Evolutionary conservation across 2,113 vertebrate genomes (phyloP).

Genomic region (Scomber colias): DNA sequence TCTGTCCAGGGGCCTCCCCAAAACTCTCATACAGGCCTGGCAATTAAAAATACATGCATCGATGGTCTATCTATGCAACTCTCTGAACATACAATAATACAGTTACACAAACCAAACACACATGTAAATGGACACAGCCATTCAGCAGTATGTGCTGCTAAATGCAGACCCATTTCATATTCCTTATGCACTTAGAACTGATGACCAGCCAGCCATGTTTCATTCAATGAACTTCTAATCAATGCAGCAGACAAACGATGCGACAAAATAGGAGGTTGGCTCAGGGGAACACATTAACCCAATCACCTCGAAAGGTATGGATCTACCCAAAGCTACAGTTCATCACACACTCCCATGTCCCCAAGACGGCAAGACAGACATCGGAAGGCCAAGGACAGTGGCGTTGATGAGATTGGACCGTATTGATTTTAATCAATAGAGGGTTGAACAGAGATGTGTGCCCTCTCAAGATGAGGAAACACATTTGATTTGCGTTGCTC

Average conservation of each 20-base stretch:
- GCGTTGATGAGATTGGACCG: slow-evolving; percentile 72
- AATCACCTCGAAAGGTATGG: slow-evolving; percentile 66
- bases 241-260: slow-evolving; percentile 67
- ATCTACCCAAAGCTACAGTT: slow-evolving; percentile 56
- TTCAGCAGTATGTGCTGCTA: slow-evolving; percentile 1
- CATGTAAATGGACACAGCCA: slow-evolving; percentile 37
- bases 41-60: slow-evolving; percentile 86
- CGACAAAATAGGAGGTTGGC: slow-evolving; percentile 49
- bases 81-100: slow-evolving; percentile 58
- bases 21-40: slow-evolving; percentile 56
- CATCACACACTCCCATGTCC: slow-evolving; percentile 46
- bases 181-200: slow-evolving; percentile 26
- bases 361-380: slow-evolving; percentile 37
- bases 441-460: slow-evolving; percentile 52
- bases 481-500: slow-evolving; percentile 57
- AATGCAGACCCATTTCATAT: slow-evolving; percentile 25
- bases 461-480: slow-evolving; percentile 60
- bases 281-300: slow-evolving; percentile 62
- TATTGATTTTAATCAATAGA: slow-evolving; percentile 81
- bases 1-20: slow-evolving; percentile 63
- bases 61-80: slow-evolving; percentile 55
- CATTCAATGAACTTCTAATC: slow-evolving; percentile 58
- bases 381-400: slow-evolving; percentile 68
- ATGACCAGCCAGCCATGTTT: slow-evolving; percentile 23
- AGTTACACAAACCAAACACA: slow-evolving; percentile 48